These are phyloP conservation scores for Cydia splendana DNA, from an alignment of 1,140 invertebrate species.

Conservation along the genomic window DNA sequence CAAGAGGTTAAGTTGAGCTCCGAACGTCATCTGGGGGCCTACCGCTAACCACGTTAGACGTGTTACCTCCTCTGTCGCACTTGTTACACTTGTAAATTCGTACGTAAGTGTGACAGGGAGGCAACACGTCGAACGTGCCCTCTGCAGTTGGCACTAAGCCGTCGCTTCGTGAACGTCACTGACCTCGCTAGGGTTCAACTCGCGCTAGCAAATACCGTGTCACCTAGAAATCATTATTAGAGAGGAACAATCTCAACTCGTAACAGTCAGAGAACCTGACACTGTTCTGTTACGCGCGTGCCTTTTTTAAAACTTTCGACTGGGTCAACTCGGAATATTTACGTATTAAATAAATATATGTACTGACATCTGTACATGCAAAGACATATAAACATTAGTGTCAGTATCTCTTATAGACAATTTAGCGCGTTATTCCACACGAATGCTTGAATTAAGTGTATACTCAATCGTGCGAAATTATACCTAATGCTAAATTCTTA, in stretches of 20 bases:
- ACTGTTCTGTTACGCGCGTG: neutral
- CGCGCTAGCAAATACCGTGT: neutral
- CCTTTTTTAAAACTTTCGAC: neutral
- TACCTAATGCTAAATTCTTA: no score
- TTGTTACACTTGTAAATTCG: no score
- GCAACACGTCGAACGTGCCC: neutral
- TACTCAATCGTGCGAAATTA: no score
- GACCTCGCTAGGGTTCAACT: constrained; percentile 3
- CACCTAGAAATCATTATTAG: neutral
- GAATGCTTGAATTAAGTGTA: neutral
- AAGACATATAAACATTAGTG: neutral
- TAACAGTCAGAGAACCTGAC: neutral
- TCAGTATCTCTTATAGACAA: neutral
- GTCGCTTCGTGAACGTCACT: neutral
- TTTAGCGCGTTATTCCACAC: neutral
- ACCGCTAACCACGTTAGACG: no score
- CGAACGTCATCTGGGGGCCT: neutral
- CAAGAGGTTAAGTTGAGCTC: neutral
- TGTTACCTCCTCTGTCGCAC: no score
- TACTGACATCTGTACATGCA: neutral
- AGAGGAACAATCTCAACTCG: constrained; percentile 12
- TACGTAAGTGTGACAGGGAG: no score
- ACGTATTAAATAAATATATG: neutral
- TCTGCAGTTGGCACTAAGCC: constrained; percentile 3
- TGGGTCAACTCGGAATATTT: neutral